Evolutionary conservation across 2,888 invertebrate species (phyloP).

Genomic region (Cheilosia soror): DNA sequence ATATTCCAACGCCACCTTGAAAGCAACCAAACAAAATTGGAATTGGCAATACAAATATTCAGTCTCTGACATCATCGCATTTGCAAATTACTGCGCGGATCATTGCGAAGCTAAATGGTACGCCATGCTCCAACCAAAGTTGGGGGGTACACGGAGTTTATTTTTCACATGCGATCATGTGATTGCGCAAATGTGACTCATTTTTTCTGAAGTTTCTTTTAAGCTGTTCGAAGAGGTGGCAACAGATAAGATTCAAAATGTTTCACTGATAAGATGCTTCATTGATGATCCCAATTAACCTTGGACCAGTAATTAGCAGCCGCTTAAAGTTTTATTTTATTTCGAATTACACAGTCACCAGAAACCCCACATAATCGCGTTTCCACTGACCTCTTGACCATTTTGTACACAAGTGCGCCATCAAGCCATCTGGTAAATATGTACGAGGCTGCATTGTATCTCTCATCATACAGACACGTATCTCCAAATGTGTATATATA

Average conservation of each 20-base stretch:
- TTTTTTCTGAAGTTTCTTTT: constrained; percentile 18
- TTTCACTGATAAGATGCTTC: constrained; percentile 15
- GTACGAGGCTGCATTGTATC: constrained; percentile 20
- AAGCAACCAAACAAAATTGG: constrained; percentile 26
- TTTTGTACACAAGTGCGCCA: constrained; percentile 58
- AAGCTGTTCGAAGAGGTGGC: constrained; percentile 21
- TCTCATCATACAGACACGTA: constrained; percentile 1
- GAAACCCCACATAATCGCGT: constrained; percentile 31
- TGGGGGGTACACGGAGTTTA: not conserved
- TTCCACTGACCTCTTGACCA: constrained; percentile 75
- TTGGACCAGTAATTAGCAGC: constrained; percentile 70
- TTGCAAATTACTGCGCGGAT: constrained; percentile 17
- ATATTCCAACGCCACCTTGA: constrained; percentile 8
- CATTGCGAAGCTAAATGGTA: not conserved
- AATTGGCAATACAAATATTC: constrained; percentile 55
- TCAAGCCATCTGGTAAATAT: constrained; percentile 41
- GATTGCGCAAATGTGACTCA: constrained; percentile 58
- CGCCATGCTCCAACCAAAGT: constrained; percentile 5
- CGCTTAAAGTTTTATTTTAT: constrained; percentile 28
- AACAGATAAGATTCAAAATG: not conserved
- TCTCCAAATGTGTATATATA: not conserved
- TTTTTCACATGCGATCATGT: constrained; percentile 50
- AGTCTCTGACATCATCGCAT: constrained; percentile 66
- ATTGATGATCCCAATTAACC: constrained; percentile 69
- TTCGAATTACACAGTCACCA: constrained; percentile 12